Base-by-base conservation (phyloP, 2,113 vertebrate species). In the Anolis carolinensis region DNA sequence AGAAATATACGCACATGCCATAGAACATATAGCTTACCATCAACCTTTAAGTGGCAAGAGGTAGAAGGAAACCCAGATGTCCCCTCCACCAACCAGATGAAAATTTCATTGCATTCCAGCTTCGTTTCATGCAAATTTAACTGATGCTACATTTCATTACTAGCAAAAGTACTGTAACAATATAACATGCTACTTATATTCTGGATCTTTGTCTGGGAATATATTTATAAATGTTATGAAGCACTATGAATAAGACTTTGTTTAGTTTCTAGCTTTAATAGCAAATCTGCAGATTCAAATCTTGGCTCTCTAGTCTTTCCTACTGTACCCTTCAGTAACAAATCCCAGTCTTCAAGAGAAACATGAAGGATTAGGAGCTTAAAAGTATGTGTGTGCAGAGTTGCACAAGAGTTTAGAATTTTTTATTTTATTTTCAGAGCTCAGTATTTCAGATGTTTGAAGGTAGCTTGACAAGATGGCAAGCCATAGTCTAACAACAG, bases 361-460 rank as follows among this genome's bases (percentile, higher is more conserved):
- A 63, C 39, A 27, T 50, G 39, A 81, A 72, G 55, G 30, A 50
- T 73, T 86, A 62, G 67, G 36, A 18, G 76, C 25, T 80, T 62
- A 68, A 68, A 75, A 14, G n/a, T 21, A 23, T 75, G 25, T 39
- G 23, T 18, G 1, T 79, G 10, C 27, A 67, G 21, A 27, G 5
- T 72, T 83, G 30, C 23, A 25, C 44, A 85, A 80, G 70, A 86
- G 59, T 81, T 81, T 81, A 50, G 14, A 36, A 52, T 85, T n/a
- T 34, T 55, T 77, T 36, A 85, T 34, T 68, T 78, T 77, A 79
- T 80, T 86, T 80, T 63, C 5, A 73, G 59, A 34, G 65, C n/a
- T 52, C 21, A 25, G 18, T 50, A 39, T 73, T 83, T 65, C 27
- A 80, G 14, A 65, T 50, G 68, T 62, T 81, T 81, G 79, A 81